These are phyloP conservation scores for Sternarchorhynchus goeldii DNA, from an alignment of 2,797 vertebrate genomes.

Conservation along the genomic window DNA sequence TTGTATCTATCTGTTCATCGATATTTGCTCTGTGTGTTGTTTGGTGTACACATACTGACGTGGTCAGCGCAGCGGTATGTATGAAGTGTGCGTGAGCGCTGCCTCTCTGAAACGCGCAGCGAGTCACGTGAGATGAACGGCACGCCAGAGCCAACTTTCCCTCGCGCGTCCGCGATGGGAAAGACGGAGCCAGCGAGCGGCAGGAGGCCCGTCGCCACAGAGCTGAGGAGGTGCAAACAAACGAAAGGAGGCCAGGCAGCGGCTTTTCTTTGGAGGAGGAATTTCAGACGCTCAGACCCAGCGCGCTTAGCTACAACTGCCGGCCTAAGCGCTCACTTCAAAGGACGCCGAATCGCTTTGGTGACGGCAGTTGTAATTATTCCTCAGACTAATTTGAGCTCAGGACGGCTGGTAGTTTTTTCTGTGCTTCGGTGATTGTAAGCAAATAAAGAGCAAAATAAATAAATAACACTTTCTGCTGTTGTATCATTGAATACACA, in stretches of 20 bases:
- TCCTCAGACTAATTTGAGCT: background rate
- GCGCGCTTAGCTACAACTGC: background rate
- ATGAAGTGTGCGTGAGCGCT: too few relatives aligned
- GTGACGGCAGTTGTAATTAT: background rate
- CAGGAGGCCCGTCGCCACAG: background rate
- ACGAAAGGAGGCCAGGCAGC: background rate
- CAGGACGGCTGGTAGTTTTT: too few relatives aligned
- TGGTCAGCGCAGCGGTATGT: too few relatives aligned
- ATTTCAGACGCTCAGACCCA: background rate
- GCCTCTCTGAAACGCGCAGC: background rate
- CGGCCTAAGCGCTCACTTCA: background rate
- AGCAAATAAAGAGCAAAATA: background rate
- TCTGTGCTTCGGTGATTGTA: too few relatives aligned
- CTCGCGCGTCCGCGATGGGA: background rate
- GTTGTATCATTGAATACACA: background rate
- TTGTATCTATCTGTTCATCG: too few relatives aligned
- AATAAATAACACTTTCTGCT: background rate
- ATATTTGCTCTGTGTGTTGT: too few relatives aligned
- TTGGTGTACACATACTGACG: too few relatives aligned
- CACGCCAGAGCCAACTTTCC: background rate
- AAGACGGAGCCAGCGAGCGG: background rate
- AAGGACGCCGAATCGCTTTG: background rate
- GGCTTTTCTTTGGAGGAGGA: background rate
- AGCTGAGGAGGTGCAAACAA: constrained; percentile 5
- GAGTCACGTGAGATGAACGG: background rate